Evolutionary conservation across 2,797 vertebrate species (phyloP).

Genomic region (Anguilla anguilla): DNA sequence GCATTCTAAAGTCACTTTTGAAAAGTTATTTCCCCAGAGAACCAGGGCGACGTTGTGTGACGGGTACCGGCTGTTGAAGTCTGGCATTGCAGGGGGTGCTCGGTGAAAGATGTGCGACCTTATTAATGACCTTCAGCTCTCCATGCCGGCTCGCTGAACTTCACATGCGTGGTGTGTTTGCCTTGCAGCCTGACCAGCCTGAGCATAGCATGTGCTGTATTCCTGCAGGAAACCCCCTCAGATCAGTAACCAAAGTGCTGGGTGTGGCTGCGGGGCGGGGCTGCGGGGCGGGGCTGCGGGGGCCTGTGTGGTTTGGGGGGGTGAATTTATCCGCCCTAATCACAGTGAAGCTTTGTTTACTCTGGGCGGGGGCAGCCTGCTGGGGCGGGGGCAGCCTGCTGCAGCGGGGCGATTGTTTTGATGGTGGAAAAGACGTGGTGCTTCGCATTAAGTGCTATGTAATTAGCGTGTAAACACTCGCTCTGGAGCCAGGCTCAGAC

Average conservation of each 20-base stretch:
- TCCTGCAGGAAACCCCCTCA: no score
- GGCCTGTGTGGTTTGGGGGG: background rate
- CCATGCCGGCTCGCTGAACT: no score
- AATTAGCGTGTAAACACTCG: slow-evolving; percentile 32
- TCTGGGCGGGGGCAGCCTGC: background rate
- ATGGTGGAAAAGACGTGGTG: slow-evolving; percentile 7
- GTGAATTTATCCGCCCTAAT: slow-evolving; percentile 12
- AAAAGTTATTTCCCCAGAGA: no score
- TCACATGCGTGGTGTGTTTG: background rate
- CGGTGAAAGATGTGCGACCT: background rate
- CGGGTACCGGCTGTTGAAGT: background rate
- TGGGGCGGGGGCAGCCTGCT: background rate
- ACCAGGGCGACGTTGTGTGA: background rate
- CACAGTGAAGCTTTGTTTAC: slow-evolving; percentile 26
- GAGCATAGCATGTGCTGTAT: background rate
- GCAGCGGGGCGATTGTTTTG: slow-evolving; percentile 31
- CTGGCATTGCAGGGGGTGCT: background rate
- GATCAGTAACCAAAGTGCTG: background rate
- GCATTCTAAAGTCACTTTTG: background rate
- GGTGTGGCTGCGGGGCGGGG: background rate
- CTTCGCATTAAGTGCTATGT: slow-evolving; percentile 11
- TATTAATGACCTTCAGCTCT: background rate
- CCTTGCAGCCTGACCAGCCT: no score
- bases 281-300: background rate
- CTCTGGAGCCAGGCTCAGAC: slow-evolving; percentile 4